A percentile compares a stretch with the other conserved stretches of the same genome.
phyloP scores from a whole-genome alignment of 2,888 invertebrate genomes.

The Pachydiplax longipennis region DNA sequence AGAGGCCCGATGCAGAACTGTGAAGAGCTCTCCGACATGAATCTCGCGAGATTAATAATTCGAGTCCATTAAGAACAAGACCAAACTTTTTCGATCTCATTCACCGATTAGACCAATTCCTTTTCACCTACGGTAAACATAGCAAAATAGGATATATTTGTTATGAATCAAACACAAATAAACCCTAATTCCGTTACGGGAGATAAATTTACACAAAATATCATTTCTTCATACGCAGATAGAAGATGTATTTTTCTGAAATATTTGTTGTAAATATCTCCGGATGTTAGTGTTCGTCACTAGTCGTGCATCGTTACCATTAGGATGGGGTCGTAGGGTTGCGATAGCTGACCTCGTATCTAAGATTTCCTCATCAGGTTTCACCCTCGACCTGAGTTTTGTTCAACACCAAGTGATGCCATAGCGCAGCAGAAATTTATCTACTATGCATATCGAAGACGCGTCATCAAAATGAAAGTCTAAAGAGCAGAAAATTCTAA shows the following conservation, averaged over 20 bases:
- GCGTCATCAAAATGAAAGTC: slow-evolving; percentile 14
- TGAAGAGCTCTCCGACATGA: neutral
- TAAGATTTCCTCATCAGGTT: slow-evolving; percentile 26
- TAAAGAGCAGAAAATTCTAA: slow-evolving; percentile 17
- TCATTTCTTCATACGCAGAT: too few species aligned
- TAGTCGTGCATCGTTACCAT: neutral
- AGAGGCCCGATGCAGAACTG: slow-evolving; percentile 17
- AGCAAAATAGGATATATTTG: too few species aligned
- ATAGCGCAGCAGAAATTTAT: slow-evolving; percentile 3
- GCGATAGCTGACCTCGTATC: slow-evolving; percentile 18
- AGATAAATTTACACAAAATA: too few species aligned
- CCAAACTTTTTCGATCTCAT: neutral
- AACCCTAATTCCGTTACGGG: too few species aligned
- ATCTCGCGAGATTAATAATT: too few species aligned
- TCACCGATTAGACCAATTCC: too few species aligned
- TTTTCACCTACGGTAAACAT: too few species aligned
- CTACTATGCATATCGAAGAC: neutral
- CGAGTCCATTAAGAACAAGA: too few species aligned
- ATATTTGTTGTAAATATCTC: too few species aligned
- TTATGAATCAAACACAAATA: too few species aligned
- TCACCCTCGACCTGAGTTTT: slow-evolving; percentile 35
- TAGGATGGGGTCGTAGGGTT: neutral
- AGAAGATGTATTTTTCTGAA: too few species aligned
- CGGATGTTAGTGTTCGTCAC: neutral
- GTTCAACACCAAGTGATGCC: neutral